Percentiles rank a stretch among this genome's conserved stretches.
Evolutionary conservation across 2,113 vertebrate genomes (phyloP).

Genomic region (Athene cunicularia): DNA sequence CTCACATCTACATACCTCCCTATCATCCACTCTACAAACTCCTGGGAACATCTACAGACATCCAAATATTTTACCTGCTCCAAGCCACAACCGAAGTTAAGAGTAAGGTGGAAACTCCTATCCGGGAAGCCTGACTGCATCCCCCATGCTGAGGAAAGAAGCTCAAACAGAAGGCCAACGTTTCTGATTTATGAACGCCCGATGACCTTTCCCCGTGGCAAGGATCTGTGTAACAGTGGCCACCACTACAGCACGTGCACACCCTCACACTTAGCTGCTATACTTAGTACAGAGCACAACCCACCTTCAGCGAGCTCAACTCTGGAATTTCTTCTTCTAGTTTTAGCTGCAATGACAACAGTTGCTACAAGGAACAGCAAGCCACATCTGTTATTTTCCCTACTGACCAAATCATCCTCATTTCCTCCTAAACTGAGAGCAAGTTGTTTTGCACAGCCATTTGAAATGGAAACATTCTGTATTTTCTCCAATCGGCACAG

Average conservation of each 20-base stretch:
- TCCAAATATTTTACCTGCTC: neutral
- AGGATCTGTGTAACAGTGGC: fast-evolving
- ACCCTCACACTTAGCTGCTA: neutral
- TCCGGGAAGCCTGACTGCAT: fast-evolving
- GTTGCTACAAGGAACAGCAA: neutral
- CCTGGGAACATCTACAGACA: neutral
- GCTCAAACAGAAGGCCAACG: neutral
- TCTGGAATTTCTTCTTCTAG: neutral
- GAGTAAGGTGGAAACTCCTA: fast-evolving
- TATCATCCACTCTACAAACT: fast-evolving
- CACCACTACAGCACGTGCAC: neutral
- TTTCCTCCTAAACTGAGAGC: neutral
- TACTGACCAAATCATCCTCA: neutral
- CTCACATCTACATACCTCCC: neutral
- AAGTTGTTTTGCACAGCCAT: neutral
- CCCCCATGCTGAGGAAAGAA: neutral
- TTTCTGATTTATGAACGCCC: neutral
- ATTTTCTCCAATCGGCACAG: neutral
- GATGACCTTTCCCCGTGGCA: fast-evolving
- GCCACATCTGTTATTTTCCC: neutral
- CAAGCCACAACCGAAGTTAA: neutral
- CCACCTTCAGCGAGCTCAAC: neutral
- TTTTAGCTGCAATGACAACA: neutral
- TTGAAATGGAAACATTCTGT: neutral
- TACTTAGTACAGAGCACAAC: neutral